Conservation (phyloP, 30 jellyfish, hydroid and myxozoan species). For the Aurelia aurita region DNA sequence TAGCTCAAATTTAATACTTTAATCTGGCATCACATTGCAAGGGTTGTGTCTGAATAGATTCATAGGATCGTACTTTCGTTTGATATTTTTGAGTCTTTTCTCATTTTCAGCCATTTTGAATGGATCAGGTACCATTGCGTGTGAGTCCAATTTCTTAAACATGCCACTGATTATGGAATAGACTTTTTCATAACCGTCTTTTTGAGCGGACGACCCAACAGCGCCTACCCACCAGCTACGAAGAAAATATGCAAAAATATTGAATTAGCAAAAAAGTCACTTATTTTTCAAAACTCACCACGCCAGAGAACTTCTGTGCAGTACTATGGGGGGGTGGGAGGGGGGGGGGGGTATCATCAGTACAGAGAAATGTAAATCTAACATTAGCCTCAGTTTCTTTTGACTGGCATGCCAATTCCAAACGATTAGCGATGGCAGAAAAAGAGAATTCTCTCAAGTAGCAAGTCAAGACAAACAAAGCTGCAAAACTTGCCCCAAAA, state of each 20-base stretch:
- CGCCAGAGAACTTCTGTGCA: too few relatives aligned
- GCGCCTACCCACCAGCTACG: conserved; percentile 87
- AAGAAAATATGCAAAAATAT: neutral
- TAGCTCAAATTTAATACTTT: neutral
- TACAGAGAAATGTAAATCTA: too few relatives aligned
- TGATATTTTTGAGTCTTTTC: conserved; percentile 23
- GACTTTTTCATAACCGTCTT: conserved; percentile 55
- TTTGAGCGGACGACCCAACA: conserved; percentile 69
- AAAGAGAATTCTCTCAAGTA: too few relatives aligned
- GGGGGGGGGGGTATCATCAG: too few relatives aligned
- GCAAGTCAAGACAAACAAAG: too few relatives aligned
- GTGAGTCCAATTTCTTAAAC: conserved; percentile 17
- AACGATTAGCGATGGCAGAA: too few relatives aligned
- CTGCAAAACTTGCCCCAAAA: too few relatives aligned
- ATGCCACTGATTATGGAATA: conserved; percentile 26
- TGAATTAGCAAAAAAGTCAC: too few relatives aligned
- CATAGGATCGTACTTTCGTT: conserved; percentile 64
- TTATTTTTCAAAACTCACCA: too few relatives aligned
- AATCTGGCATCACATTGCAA: conserved; percentile 56
- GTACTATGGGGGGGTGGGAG: too few relatives aligned
- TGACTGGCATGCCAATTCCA: too few relatives aligned
- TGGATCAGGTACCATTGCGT: conserved; percentile 47
- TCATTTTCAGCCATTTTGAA: conserved; percentile 22
- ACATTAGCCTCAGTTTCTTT: too few relatives aligned
- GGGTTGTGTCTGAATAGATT: conserved; percentile 68